These are phyloP conservation scores for Hirudo medicinalis DNA, from an alignment of 1,140 invertebrate species.

Conservation along the genomic window DNA sequence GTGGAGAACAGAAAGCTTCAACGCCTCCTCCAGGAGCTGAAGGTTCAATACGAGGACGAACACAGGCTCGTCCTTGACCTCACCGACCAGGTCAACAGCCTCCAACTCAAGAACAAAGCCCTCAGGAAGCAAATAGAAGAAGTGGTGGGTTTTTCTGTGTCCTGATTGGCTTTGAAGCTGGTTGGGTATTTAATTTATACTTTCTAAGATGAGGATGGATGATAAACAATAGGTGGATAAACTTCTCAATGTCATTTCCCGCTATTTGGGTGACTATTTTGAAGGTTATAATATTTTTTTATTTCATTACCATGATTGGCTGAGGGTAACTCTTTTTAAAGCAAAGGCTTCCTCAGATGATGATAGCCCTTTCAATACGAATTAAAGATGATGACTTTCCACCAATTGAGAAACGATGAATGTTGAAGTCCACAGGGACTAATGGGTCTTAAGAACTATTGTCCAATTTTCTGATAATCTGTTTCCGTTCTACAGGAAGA, in stretches of 20 bases:
- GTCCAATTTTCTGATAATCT: too few relatives aligned
- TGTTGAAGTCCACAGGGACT: too few relatives aligned
- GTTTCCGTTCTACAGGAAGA: constrained; percentile 35
- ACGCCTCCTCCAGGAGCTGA: constrained; percentile 35
- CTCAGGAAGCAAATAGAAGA: constrained; percentile 41
- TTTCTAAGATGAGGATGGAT: too few relatives aligned
- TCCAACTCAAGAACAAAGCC: constrained; percentile 36
- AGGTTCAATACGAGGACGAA: constrained; percentile 34
- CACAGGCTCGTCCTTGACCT: constrained; percentile 35
- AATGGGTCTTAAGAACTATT: too few relatives aligned
- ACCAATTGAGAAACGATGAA: too few relatives aligned
- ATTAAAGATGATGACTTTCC: too few relatives aligned
- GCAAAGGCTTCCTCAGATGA: too few relatives aligned
- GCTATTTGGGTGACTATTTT: not conserved
- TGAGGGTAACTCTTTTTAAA: too few relatives aligned
- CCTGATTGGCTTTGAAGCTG: not conserved
- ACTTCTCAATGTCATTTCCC: not conserved
- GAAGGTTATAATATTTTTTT: not conserved
- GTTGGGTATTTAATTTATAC: not conserved
- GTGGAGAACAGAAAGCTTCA: constrained; percentile 35
- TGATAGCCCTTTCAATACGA: too few relatives aligned
- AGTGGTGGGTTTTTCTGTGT: constrained; percentile 31
- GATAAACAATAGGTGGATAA: too few relatives aligned
- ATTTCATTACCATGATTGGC: not conserved
- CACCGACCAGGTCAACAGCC: constrained; percentile 34